Conservation (phyloP, 2,888 invertebrate species). For the Calameuta filiformis region DNA sequence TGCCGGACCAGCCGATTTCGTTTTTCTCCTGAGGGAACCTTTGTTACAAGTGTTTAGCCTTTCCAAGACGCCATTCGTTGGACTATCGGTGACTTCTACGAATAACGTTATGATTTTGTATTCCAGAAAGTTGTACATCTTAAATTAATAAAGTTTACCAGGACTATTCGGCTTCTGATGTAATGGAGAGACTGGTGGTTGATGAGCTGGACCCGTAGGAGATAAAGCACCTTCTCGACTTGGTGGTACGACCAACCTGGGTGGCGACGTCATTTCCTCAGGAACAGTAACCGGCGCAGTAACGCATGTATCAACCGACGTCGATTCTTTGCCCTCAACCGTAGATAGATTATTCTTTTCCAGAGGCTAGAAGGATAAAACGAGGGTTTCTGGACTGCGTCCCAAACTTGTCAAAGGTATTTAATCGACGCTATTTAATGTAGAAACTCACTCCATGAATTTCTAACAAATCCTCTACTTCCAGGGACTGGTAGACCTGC, state of each 20-base stretch:
- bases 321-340: constrained; percentile 50
- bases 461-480: constrained; percentile 83
- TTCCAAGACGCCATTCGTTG: constrained; percentile 66
- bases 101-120: background rate
- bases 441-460: constrained; percentile 73
- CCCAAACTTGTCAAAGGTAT: background rate
- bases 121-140: background rate
- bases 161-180: constrained; percentile 68
- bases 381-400: background rate
- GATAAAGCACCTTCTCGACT: constrained; percentile 66
- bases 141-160: constrained; percentile 46
- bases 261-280: constrained; percentile 54
- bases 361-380: constrained; percentile 42
- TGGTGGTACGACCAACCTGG: constrained; percentile 55
- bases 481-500: constrained; percentile 79
- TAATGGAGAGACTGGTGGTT: constrained; percentile 68
- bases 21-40: constrained; percentile 73
- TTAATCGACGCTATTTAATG: background rate
- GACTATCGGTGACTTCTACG: constrained; percentile 65
- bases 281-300: constrained; percentile 34
- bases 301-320: constrained; percentile 40
- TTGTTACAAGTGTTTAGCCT: constrained; percentile 59
- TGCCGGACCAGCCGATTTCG: constrained; percentile 61
- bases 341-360: constrained; percentile 58
- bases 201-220: constrained; percentile 64